phyloP scores from a whole-genome alignment of 2,797 vertebrate genomes.

The Poecile montanus region DNA sequence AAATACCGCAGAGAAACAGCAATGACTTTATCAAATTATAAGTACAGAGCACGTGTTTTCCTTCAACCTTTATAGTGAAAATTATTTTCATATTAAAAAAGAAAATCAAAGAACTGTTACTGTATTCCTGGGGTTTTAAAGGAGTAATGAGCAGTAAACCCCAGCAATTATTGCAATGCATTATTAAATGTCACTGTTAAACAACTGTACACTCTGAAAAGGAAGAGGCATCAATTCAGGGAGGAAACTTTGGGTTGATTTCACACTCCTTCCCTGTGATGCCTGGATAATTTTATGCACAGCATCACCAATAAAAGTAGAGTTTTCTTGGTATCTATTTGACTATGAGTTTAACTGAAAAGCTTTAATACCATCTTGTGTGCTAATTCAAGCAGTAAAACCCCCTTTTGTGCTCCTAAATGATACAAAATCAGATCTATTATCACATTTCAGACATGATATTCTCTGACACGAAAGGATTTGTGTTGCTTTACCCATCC shows the following conservation, averaged over 20 bases:
- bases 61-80: conserved; percentile 72
- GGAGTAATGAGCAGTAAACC: conserved; percentile 76
- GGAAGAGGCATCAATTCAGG: conserved; percentile 32
- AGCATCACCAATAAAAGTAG: conserved; percentile 57
- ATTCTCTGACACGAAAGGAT: conserved; percentile 23
- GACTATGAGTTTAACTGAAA: conserved; percentile 73
- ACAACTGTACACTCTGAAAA: conserved; percentile 17
- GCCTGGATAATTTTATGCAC: conserved; percentile 72
- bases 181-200: conserved; percentile 72
- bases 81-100: conserved; percentile 68
- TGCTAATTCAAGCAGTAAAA: conserved; percentile 73
- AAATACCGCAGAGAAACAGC: conserved; percentile 32
- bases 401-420: conserved; percentile 36
- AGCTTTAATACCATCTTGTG: conserved; percentile 47
- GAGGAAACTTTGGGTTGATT: conserved; percentile 55
- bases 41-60: conserved; percentile 61
- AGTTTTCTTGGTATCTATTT: conserved; percentile 61
- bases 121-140: conserved; percentile 63
- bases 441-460: conserved; percentile 49
- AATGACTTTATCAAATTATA: conserved; percentile 42
- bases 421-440: conserved; percentile 42
- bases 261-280: conserved; percentile 59
- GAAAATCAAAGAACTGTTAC: conserved; percentile 57
- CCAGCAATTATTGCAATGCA: conserved; percentile 67
- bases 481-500: conserved; percentile 40